Conservation (phyloP, 2,888 invertebrate species). For the Heliconius ismenius region DNA sequence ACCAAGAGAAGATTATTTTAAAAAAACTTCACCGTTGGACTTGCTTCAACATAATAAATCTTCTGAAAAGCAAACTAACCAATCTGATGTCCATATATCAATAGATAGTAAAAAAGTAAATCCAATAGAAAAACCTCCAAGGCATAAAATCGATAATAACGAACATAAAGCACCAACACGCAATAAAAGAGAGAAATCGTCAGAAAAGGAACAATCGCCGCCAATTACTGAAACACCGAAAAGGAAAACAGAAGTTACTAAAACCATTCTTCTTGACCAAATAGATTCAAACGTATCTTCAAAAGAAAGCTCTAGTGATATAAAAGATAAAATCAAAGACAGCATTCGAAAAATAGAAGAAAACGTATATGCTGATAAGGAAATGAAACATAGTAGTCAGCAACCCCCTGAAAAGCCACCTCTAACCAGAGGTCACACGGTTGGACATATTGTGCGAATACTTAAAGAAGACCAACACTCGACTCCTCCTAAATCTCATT, state of each 20-base stretch:
- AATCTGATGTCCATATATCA: constrained; percentile 56
- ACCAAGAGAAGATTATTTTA: constrained; percentile 86
- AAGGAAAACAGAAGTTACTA: constrained; percentile 68
- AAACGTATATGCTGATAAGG: constrained; percentile 76
- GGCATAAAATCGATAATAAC: constrained; percentile 67
- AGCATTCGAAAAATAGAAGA: constrained; percentile 77
- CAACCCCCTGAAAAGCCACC: constrained; percentile 86
- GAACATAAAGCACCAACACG: constrained; percentile 73
- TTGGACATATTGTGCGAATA: constrained; percentile 88
- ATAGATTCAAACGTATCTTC: constrained; percentile 64
- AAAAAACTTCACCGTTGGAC: constrained; percentile 71
- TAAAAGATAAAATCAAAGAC: constrained; percentile 78
- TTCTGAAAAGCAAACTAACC: constrained; percentile 58
- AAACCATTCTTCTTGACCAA: constrained; percentile 67
- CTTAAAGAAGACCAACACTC: constrained; percentile 87
- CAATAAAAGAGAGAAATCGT: constrained; percentile 68
- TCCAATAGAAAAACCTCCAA: constrained; percentile 75
- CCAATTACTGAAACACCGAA: constrained; percentile 71
- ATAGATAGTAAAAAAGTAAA: constrained; percentile 69
- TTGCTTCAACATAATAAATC: constrained; percentile 66
- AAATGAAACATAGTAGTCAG: constrained; percentile 89
- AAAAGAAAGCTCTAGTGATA: constrained; percentile 60
- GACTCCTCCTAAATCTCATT: constrained; percentile 84
- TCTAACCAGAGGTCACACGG: constrained; percentile 86
- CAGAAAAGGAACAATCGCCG: constrained; percentile 65